Evolutionary conservation across 1,140 invertebrate species (phyloP).

Genomic region (Panulirus ornatus): DNA sequence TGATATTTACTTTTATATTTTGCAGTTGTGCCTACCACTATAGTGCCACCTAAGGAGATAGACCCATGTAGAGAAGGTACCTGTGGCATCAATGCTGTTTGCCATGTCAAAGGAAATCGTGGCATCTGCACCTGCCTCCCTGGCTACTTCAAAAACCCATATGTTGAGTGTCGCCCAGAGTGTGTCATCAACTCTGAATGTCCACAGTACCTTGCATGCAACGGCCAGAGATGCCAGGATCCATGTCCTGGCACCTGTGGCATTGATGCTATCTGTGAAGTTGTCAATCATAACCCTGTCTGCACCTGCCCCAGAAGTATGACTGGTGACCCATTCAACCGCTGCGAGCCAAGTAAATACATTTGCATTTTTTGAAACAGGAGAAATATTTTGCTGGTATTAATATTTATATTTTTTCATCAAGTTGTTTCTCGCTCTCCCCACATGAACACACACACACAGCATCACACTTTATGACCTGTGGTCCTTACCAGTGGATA

Average conservation of each 20-base stretch:
- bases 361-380: not conserved
- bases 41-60: not conserved
- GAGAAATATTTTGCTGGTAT: not conserved
- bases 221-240: constrained; percentile 70
- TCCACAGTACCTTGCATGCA: constrained; percentile 87
- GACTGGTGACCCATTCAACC: constrained; percentile 86
- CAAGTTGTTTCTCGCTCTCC: too few species aligned
- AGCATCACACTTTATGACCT: too few species aligned
- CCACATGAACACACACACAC: too few species aligned
- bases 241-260: constrained; percentile 90
- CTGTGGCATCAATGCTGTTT: constrained; percentile 88
- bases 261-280: constrained; percentile 90
- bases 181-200: constrained; percentile 87
- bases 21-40: not conserved
- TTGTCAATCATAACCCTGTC: constrained; percentile 89
- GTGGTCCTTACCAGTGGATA: too few species aligned
- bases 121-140: constrained; percentile 84
- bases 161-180: constrained; percentile 82
- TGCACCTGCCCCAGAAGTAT: constrained; percentile 89
- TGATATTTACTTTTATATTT: not conserved
- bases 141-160: constrained; percentile 83
- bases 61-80: constrained; percentile 78
- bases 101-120: constrained; percentile 89
- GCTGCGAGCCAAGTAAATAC: constrained; percentile 74
- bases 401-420: not conserved